Base-by-base conservation (phyloP, 2,113 vertebrate genomes). In the Entomyzon cyanotis region DNA sequence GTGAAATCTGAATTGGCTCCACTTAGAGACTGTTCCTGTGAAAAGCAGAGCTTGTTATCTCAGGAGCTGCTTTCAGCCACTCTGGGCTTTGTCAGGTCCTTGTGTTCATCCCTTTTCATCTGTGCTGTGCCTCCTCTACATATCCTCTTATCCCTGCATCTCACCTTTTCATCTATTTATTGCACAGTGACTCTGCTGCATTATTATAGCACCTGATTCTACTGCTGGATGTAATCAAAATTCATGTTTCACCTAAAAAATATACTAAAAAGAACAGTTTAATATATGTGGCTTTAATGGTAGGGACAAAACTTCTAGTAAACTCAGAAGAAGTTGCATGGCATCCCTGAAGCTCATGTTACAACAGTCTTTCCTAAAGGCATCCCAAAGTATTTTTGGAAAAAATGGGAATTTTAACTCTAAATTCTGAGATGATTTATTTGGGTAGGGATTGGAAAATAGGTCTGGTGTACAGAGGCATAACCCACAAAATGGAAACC, bases 401-500 rank as follows among this genome's bases (percentile, higher is more conserved):
- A 53, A 82, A 83, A 80, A 31, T 11, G 24, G 16, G 13, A 27
- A 73, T 64, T 80, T 75, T 25, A 77, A 33, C 44, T 93, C 41
- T 63, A 5, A 90, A 90, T 84, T 87, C 55, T 56, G 16, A 80
- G 27, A 39, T 68, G 30, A 75, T 56, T 93, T 67, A 39, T 93
- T 84, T 89, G 55, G 74, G 71, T 39, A 93, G 28, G 50, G 90
- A 68, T 64, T 94, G 89, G 90, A 95, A 96, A 94, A 94, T 95
- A 94, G 96, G 96, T 94, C 93, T 96, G 93, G 95, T 91, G 85
- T 86, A 84, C 76, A 90, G 75, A 91, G 91, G 85, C 94, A 71
- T 96, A 95, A 97, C 96, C 96, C 92, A 96, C 74, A 93, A 90
- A 92, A 69, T 77, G 80, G 92, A 95, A 95, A 39, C 63, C 60